These are phyloP conservation scores for Ammospiza nelsoni DNA, from an alignment of 2,113 vertebrate species.

Conservation along the genomic window DNA sequence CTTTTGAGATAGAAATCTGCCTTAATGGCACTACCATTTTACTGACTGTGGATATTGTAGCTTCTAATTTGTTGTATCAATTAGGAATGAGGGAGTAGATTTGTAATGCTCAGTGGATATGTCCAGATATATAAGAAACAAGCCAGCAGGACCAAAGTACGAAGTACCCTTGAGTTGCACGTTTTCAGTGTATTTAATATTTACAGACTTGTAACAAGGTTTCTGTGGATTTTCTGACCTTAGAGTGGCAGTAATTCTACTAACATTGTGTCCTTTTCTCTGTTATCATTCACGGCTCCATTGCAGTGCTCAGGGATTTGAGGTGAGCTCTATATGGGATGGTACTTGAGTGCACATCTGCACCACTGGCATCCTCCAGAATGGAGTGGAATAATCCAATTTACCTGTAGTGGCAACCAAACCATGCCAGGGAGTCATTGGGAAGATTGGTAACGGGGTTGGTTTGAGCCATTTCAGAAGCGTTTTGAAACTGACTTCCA, in stretches of 20 bases:
- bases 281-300: background rate
- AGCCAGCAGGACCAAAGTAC: background rate
- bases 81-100: background rate
- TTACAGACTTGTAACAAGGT: background rate
- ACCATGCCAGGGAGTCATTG: background rate
- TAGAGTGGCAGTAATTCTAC: background rate
- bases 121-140: background rate
- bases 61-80: background rate
- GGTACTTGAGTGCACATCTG: background rate
- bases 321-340: rapidly evolving
- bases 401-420: background rate
- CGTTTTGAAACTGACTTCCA: background rate
- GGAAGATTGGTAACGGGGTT: rapidly evolving
- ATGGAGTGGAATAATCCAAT: background rate
- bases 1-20: background rate
- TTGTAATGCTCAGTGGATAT: background rate
- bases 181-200: background rate
- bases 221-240: background rate
- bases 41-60: background rate
- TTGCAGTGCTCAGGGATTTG: background rate
- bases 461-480: background rate
- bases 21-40: background rate
- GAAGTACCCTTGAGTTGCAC: background rate
- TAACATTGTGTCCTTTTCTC: background rate
- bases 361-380: background rate